Evolutionary conservation across 2,888 invertebrate species (phyloP).

Genomic region (Rapana venosa): DNA sequence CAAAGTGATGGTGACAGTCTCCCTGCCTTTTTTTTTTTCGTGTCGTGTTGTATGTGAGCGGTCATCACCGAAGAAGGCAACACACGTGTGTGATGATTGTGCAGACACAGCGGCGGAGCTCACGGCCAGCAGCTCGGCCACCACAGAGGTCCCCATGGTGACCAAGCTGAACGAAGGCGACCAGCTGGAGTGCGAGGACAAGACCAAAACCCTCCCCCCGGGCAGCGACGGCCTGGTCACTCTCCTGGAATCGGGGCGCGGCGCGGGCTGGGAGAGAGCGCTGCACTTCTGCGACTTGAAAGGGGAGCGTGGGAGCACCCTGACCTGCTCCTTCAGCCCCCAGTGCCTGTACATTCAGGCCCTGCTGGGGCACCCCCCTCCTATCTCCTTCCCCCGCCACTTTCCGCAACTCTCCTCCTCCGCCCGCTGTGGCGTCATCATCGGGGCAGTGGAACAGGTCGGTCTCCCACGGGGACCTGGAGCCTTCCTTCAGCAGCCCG

Average conservation of each 20-base stretch:
- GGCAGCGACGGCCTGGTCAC: not conserved
- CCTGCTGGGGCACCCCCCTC: conserved; percentile 15
- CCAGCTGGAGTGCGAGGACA: conserved; percentile 53
- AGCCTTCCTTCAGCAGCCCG: conserved; percentile 28
- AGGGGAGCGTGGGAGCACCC: too few species aligned
- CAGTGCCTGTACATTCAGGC: conserved; percentile 22
- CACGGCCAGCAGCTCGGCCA: conserved; percentile 10
- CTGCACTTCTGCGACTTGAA: not conserved
- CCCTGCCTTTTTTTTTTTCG: too few species aligned
- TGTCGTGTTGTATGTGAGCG: too few species aligned
- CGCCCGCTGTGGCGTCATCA: not conserved
- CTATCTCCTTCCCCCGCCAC: conserved; percentile 3
- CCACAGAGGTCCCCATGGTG: conserved; percentile 60
- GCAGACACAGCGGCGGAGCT: conserved; percentile 24
- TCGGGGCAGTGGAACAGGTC: not conserved
- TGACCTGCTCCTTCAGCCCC: not conserved
- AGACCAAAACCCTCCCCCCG: not conserved
- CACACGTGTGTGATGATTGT: not conserved
- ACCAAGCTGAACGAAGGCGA: conserved; percentile 69
- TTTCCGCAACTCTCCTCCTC: not conserved
- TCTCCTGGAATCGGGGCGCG: not conserved
- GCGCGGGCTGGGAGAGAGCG: conserved; percentile 13
- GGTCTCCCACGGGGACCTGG: not conserved
- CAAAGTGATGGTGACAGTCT: too few species aligned
- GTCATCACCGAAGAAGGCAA: not conserved